These are phyloP conservation scores for Lasioglossum pauxillum DNA, from an alignment of 2,888 invertebrate species.

Conservation along the genomic window DNA sequence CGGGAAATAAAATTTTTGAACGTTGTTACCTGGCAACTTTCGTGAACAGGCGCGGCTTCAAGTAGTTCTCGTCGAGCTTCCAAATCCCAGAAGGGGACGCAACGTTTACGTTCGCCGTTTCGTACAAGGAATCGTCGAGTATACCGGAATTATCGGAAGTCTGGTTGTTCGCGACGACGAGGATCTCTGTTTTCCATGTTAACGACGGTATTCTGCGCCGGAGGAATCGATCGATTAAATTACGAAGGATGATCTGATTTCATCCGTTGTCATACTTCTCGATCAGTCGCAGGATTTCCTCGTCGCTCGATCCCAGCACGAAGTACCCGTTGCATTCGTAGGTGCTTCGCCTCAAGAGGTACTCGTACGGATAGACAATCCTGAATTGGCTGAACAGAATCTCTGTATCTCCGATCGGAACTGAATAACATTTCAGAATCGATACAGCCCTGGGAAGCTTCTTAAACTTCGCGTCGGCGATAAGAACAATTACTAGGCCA, in stretches of 20 bases:
- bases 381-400: slow-evolving; percentile 72
- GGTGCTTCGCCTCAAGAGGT: slow-evolving; percentile 61
- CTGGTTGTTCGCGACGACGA: slow-evolving; percentile 69
- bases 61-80: slow-evolving; percentile 76
- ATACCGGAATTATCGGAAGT: slow-evolving; percentile 61
- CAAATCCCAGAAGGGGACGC: slow-evolving; percentile 71
- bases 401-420: slow-evolving; percentile 50
- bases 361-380: slow-evolving; percentile 72
- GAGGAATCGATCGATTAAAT: neutral
- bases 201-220: slow-evolving; percentile 69
- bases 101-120: slow-evolving; percentile 74
- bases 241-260: neutral
- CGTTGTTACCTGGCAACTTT: slow-evolving; percentile 68
- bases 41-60: slow-evolving; percentile 71
- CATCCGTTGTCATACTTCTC: slow-evolving; percentile 33
- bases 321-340: slow-evolving; percentile 74
- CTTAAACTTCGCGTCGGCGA: neutral
- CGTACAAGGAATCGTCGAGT: slow-evolving; percentile 71
- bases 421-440: slow-evolving; percentile 51
- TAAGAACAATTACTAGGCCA: neutral
- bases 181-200: slow-evolving; percentile 73
- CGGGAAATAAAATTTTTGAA: neutral
- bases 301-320: slow-evolving; percentile 65
- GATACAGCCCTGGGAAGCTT: neutral
- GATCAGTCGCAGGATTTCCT: slow-evolving; percentile 55